Evolutionary conservation across 2,888 invertebrate species (phyloP).

Genomic region (Stegana nigrithorax): DNA sequence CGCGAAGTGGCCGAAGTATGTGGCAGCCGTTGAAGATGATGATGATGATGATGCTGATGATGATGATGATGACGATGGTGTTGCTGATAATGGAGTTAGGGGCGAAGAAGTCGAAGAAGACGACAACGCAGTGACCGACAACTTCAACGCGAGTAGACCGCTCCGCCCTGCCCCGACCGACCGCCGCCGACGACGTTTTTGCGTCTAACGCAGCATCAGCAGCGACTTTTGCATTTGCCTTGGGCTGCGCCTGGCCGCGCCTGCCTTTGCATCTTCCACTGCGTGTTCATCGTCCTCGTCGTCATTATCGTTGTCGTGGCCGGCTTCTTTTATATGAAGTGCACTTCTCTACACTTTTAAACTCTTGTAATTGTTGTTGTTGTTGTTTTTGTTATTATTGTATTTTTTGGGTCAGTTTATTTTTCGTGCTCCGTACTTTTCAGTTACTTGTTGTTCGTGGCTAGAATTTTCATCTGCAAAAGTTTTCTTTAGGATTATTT

Average conservation of each 20-base stretch:
- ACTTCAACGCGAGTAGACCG: conserved; percentile 5
- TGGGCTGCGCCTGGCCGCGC: no score
- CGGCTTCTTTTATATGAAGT: conserved; percentile 1
- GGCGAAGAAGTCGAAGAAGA: no score
- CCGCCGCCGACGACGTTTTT: not conserved
- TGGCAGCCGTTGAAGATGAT: no score
- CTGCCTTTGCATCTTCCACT: not conserved
- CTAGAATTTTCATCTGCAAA: conserved; percentile 1
- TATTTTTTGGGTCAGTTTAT: conserved; percentile 2
- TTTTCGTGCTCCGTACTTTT: no score
- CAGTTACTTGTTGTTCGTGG: not conserved
- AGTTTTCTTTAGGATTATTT: not conserved
- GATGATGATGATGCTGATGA: no score
- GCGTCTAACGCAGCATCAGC: no score
- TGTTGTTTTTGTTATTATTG: not conserved
- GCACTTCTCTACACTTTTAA: conserved; percentile 8
- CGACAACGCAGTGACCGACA: no score
- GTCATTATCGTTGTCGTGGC: not conserved
- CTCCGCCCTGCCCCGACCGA: no score
- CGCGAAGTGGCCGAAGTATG: no score
- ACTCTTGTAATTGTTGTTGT: conserved; percentile 7
- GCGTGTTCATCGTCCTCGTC: not conserved
- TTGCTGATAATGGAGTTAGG: no score
- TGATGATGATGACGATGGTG: no score
- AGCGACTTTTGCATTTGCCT: no score